Percentiles rank a stretch among this genome's conserved stretches.
Evolutionary conservation across 2,888 invertebrate genomes (phyloP).

Genomic region (Dicyrtoma fusca): DNA sequence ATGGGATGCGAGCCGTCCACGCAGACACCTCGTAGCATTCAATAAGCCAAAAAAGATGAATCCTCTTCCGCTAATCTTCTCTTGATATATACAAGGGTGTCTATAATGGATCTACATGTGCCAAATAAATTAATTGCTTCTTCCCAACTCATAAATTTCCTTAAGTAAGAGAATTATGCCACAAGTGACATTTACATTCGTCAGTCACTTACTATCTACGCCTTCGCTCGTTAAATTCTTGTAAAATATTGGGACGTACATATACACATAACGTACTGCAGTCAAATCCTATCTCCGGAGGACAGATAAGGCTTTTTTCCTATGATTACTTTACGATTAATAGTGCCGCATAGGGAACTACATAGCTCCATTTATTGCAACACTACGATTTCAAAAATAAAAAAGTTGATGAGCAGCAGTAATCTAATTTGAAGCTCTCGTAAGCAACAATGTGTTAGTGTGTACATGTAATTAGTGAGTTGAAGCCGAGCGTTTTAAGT

Average conservation of each 20-base stretch:
- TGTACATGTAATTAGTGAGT: no score
- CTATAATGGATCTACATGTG: slow-evolving; percentile 22
- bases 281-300: no score
- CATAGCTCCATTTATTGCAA: no score
- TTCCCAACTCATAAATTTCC: slow-evolving; percentile 18
- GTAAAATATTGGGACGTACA: not conserved
- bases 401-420: not conserved
- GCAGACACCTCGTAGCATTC: not conserved
- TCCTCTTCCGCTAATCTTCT: no score
- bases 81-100: not conserved
- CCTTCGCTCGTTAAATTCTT: slow-evolving; percentile 1
- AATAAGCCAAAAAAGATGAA: no score
- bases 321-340: no score
- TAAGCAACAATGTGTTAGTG: not conserved
- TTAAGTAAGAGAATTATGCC: slow-evolving; percentile 16
- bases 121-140: slow-evolving; percentile 22
- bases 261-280: no score
- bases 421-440: not conserved
- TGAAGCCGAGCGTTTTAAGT: no score
- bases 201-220: not conserved
- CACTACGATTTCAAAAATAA: slow-evolving; percentile 7
- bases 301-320: no score
- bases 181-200: slow-evolving; percentile 9
- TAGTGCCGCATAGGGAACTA: no score
- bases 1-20: not conserved